phyloP scores from a whole-genome alignment of 2,113 vertebrate species.

The Pitta sordida region DNA sequence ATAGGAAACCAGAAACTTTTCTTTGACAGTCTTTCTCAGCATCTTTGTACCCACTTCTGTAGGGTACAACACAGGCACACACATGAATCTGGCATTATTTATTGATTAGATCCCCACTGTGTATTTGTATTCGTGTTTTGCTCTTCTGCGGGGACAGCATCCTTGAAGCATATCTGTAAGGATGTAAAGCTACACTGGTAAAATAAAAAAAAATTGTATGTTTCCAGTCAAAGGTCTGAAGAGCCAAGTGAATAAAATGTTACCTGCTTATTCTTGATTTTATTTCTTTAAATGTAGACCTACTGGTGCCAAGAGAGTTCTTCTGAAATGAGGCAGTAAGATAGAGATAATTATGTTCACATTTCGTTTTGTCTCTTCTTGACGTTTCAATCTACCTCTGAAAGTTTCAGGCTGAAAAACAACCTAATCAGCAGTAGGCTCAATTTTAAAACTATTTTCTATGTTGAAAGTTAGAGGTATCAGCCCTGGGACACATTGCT shows the following conservation, averaged over 20 bases:
- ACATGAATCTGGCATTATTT: not conserved
- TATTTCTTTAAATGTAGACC: not conserved
- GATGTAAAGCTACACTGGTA: not conserved
- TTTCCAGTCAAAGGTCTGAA: not conserved
- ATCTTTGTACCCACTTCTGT: not conserved
- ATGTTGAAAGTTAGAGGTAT: not conserved
- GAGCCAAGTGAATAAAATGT: not conserved
- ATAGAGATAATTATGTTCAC: not conserved
- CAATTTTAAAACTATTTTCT: conserved; percentile 23
- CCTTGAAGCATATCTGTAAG: not conserved
- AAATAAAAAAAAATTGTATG: not conserved
- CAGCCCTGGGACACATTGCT: not conserved
- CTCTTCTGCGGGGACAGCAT: not conserved
- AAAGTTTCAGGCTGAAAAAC: not conserved
- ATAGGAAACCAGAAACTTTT: not conserved
- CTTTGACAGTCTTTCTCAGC: not conserved
- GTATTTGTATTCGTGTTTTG: not conserved
- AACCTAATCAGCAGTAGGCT: not conserved
- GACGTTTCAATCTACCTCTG: not conserved
- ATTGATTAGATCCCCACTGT: not conserved
- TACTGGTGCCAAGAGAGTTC: not conserved
- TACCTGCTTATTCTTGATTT: not conserved
- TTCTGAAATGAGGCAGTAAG: not conserved
- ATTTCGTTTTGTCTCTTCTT: not conserved
- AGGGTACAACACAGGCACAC: too few species aligned